Evolutionary conservation across 2,113 vertebrate species (phyloP), one percentile per base, ranked within the genome.

Genomic region (Grantiella picta): DNA sequence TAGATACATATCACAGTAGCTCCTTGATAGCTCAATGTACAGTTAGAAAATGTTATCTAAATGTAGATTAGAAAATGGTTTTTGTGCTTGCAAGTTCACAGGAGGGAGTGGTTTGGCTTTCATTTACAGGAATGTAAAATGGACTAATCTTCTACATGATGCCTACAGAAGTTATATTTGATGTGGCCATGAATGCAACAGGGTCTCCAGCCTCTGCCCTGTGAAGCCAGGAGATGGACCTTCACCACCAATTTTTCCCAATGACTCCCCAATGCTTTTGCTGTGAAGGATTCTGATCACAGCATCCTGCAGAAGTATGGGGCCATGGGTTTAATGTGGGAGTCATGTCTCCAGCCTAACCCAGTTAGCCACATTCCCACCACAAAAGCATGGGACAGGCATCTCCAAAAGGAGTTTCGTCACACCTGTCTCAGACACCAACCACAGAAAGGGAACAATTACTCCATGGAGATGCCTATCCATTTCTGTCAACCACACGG

Each of bases 41-140:
- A 80, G 54, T 73, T 66, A 82, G 66, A 82, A 95, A 95, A 87
- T 7, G 10, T 76, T 95, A 91, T 78, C 45, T 64, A 54, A 84
- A 21, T 5, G 10, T 20, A 69, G 40, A 79, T 89, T 89, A 53
- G 68, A 91, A 72, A 53, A 9, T 9, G 54, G 31, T 64, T 47
- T 93, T 78, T 78, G 35, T 78, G 42, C 82, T 87, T 72, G 29
- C 70, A 89, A 85, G 75, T 72, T 89, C 87, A 80, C 21, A 27
- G 63, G 29, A 90, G 31, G 63, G 75, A 90, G 25, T 17, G 35
- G 52, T 36, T 84, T 78, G 60, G 21, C 66, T 84, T 71, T 86
- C 11, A 1, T 64, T 87, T 60, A 59, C 27, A 4, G 3, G 35
- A 47, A 18, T 42, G 21, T 21, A 54, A 85, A 82, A 86, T 6